phyloP scores from a whole-genome alignment of 2,888 invertebrate genomes.

The Aromia moschata region DNA sequence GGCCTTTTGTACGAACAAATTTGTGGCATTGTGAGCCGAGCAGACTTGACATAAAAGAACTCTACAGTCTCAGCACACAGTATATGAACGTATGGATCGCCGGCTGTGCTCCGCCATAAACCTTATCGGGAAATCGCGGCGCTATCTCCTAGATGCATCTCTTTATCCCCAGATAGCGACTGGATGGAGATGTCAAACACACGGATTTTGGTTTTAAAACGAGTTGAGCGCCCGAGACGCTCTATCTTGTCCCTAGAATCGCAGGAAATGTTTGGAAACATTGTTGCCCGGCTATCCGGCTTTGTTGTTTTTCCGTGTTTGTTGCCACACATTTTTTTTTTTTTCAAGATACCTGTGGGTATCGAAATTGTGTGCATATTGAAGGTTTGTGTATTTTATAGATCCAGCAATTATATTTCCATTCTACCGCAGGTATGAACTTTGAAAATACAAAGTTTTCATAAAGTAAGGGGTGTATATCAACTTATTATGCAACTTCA shows the following conservation, averaged over 20 bases:
- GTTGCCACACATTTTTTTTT: too few species aligned
- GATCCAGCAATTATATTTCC: too few species aligned
- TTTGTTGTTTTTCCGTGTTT: too few species aligned
- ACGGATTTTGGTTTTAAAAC: slow-evolving; percentile 44
- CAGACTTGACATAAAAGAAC: slow-evolving; percentile 53
- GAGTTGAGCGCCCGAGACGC: slow-evolving; percentile 28
- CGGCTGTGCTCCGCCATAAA: slow-evolving; percentile 48
- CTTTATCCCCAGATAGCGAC: slow-evolving; percentile 58
- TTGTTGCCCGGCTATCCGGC: slow-evolving; percentile 14
- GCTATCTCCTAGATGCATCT: slow-evolving; percentile 60
- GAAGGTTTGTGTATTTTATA: too few species aligned
- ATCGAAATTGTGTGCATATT: too few species aligned
- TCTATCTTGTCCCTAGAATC: slow-evolving; percentile 31
- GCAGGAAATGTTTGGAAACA: slow-evolving; percentile 38
- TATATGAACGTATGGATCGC: slow-evolving; percentile 39
- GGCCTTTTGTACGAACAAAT: slow-evolving; percentile 49
- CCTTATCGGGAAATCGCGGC: slow-evolving; percentile 55
- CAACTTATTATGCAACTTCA: too few species aligned
- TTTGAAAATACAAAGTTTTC: too few species aligned
- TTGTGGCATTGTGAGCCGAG: slow-evolving; percentile 53
- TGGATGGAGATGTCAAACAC: slow-evolving; percentile 63
- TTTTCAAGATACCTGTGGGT: too few species aligned
- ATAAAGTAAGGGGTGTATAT: too few species aligned
- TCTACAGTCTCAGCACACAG: slow-evolving; percentile 40
- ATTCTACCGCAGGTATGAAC: too few species aligned